A percentile compares a stretch with the other conserved stretches of the same genome.
phyloP scores from a whole-genome alignment of 2,888 invertebrate species.

The Luperina testacea region DNA sequence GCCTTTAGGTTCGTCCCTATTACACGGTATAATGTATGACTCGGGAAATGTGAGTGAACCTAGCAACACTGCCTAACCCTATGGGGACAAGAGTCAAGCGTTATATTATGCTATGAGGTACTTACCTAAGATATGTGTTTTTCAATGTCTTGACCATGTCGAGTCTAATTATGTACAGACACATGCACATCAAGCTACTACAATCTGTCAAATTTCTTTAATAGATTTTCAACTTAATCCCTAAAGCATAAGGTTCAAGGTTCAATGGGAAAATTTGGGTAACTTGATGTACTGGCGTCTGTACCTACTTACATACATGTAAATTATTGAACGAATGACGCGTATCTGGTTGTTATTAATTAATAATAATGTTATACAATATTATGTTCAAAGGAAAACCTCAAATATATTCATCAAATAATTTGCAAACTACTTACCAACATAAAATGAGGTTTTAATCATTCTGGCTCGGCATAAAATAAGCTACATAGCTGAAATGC shows the following conservation, averaged over 20 bases:
- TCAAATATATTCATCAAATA: background rate
- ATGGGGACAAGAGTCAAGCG: background rate
- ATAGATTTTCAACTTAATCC: no score
- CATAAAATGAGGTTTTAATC: background rate
- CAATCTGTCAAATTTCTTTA: no score
- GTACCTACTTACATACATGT: background rate
- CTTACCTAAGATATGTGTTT: no score
- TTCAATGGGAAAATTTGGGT: no score
- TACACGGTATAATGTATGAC: background rate
- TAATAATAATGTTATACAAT: background rate
- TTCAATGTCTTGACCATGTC: no score
- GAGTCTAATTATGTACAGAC: no score
- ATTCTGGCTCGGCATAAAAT: background rate
- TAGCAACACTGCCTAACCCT: background rate
- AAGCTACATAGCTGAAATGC: background rate
- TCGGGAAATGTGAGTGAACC: background rate
- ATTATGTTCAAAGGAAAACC: background rate
- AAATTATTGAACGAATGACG: background rate
- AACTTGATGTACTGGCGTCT: no score
- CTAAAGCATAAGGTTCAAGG: no score
- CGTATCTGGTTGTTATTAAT: background rate
- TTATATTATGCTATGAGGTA: no score
- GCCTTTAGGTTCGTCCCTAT: background rate
- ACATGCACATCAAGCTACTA: no score
- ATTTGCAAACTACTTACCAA: background rate